Base-by-base conservation (phyloP, 2,797 vertebrate species). In the Thamnophis elegans region DNA sequence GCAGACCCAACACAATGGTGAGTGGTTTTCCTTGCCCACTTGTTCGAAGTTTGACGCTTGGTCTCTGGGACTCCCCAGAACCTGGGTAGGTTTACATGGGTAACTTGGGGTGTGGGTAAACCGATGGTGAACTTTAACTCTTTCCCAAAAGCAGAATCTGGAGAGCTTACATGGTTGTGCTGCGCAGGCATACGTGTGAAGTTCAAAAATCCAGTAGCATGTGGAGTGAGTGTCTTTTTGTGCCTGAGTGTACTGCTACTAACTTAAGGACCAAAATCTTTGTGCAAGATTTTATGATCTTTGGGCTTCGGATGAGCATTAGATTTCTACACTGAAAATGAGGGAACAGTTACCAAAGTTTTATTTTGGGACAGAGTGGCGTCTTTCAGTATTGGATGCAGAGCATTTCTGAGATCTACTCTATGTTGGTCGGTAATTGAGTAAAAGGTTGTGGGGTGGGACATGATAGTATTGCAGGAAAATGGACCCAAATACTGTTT, bases 1-100 rank as follows among this genome's bases (percentile, higher is more conserved):
- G 68, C 89, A 91, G 93, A 91, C 91, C 85, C 68, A 68, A 62
- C 93, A 92, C 91, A 90, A 94, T 94, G 93, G 93, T 94, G 91
- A 94, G 93, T 94, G 89, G 89, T 32, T 68, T 85, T n/a, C 14
- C 32, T n/a, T 85, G 42, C 10, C 51, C 85, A 89, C 58, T 78
- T 59, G 55, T 55, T 58, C 28, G 86, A 90, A 89, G 85, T 54
- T 59, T 25, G 26, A 26, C 7, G 5, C 11, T 47, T 5, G 26
- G 58, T n/a, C 16, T 18, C 1, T 47, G 82, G 36, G 25, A 42
- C 13, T 59, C 13, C 25, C 22, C 47, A 87, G 59, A 85, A 82
- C 22, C 60, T 90, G 54, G 53, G 6, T 87, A 26, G 87, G 87
- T 6, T 56, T 51, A 28, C 26, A 26, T 60, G 14, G 18, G 26